Conservation (phyloP, 2,113 vertebrate genomes). For the Helogale parvula region DNA sequence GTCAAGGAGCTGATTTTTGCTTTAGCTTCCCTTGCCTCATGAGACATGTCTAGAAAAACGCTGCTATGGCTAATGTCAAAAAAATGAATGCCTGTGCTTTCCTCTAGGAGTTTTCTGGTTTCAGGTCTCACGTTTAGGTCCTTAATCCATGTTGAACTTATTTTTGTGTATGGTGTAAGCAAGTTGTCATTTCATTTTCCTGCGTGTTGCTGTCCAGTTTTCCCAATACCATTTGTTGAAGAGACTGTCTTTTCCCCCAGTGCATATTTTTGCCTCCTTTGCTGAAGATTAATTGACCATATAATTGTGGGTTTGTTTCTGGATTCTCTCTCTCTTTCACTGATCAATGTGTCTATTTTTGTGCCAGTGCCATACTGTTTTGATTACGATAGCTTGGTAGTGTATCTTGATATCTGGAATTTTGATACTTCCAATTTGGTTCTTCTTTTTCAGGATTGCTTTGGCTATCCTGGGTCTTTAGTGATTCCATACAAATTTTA, state of each 20-base stretch:
- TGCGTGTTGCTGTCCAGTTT: background rate
- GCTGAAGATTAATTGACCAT: background rate
- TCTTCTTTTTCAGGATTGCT: background rate
- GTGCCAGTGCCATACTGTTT: background rate
- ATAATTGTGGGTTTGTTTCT: background rate
- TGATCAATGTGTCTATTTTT: background rate
- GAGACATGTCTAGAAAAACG: background rate
- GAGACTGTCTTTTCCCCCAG: background rate
- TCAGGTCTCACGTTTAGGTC: background rate
- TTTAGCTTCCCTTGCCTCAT: background rate
- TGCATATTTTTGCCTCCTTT: background rate
- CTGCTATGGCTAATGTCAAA: background rate
- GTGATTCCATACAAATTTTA: background rate
- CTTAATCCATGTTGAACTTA: background rate
- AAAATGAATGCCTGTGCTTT: background rate
- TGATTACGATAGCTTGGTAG: background rate
- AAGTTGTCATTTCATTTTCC: background rate
- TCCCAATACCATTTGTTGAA: background rate
- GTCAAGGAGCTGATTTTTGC: background rate
- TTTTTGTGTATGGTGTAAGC: background rate
- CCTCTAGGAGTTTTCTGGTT: background rate
- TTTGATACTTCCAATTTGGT: background rate
- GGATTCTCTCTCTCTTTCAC: background rate
- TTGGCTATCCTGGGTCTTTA: background rate
- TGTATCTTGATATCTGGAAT: background rate